A percentile compares a stretch with the other conserved stretches of the same genome.
These are phyloP conservation scores for Melanotaenia nigrans DNA, from an alignment of 2,797 vertebrate genomes.

Conservation along the genomic window DNA sequence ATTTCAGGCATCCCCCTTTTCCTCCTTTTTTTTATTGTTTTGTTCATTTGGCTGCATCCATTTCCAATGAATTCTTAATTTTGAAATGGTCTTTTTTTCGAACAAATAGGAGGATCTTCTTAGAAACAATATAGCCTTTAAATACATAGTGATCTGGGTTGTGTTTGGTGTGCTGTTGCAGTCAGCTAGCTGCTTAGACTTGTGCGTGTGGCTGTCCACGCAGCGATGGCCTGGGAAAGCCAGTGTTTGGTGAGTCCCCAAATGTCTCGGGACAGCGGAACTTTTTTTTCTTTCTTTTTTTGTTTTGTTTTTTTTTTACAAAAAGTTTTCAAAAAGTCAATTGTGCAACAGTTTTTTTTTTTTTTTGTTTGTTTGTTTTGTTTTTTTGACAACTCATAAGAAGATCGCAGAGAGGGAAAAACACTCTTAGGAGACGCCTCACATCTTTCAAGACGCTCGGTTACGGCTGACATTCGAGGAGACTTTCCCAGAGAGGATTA, in stretches of 20 bases:
- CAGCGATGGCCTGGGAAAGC: slow-evolving; percentile 33
- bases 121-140: slow-evolving; percentile 68
- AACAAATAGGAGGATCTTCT: slow-evolving; percentile 57
- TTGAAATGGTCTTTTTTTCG: slow-evolving; percentile 38
- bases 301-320: slow-evolving; percentile 41
- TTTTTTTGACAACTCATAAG: slow-evolving; percentile 31
- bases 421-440: slow-evolving; percentile 26
- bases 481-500: slow-evolving; percentile 61
- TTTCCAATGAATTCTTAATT: slow-evolving; percentile 49
- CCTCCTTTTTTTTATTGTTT: slow-evolving; percentile 44
- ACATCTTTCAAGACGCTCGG: slow-evolving; percentile 28
- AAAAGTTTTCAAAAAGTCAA: slow-evolving; percentile 73
- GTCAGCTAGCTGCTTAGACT: slow-evolving; percentile 81
- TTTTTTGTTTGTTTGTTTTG: too few species aligned
- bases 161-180: slow-evolving; percentile 74
- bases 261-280: slow-evolving; percentile 34
- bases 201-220: slow-evolving; percentile 69
- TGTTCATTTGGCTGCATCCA: slow-evolving; percentile 60
- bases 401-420: slow-evolving; percentile 48
- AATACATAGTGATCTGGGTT: slow-evolving; percentile 61
- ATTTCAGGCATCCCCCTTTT: slow-evolving; percentile 68
- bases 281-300: slow-evolving; percentile 32
- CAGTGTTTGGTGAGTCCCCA: slow-evolving; percentile 53
- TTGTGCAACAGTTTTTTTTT: slow-evolving; percentile 72
- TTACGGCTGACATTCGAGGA: slow-evolving; percentile 46